Base-by-base conservation (phyloP, 2,888 invertebrate species). In the Apotomis turbidana region DNA sequence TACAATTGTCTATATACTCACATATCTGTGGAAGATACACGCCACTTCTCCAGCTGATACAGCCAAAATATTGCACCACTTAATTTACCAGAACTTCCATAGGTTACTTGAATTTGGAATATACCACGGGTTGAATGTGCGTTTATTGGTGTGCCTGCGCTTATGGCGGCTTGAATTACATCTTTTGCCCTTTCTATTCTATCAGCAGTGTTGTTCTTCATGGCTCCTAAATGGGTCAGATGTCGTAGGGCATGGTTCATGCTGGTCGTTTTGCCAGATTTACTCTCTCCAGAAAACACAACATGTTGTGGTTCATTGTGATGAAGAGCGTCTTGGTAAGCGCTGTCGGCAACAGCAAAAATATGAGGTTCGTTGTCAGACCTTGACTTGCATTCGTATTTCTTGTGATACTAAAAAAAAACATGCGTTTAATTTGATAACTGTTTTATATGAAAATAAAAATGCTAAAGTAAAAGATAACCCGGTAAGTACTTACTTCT, bases 341-440 rank as follows among this genome's bases (percentile, higher is more conserved):
- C 97, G 74, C 97, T 96, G 83, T 98, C 98, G 9, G 97, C 98
- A 36, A 98, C 96, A 3, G 97, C 95, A 86, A 96, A 98, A 78
- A 98, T 96, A 82, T 98, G 98, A 0, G 98, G 98, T 52, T 96
- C 96, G 85, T 98, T 97, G 84, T 98, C 97, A 3, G 97, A 97
- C 77, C 97, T 95, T 0, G 97, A 97, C 90, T 97, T 98, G 83
- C 95, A 96, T 83, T 95, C 95, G 83, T 98, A 98, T 88, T 96
- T 96, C 78, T 94, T 93, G 81, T 97, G 97, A 80, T 95, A 95
- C 97, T 98, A 89, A 64, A 94, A 94, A 70, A 27, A 64, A 66
- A 55, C 44, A 15, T 69, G 8, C 44, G 41, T 46, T 12, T 44
- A 59, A 13, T 70, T 55, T 49, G 62, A 60, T 13, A 10, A 2